phyloP scores from a whole-genome alignment of 2,113 vertebrate genomes.

The Tachysurus vachellii region DNA sequence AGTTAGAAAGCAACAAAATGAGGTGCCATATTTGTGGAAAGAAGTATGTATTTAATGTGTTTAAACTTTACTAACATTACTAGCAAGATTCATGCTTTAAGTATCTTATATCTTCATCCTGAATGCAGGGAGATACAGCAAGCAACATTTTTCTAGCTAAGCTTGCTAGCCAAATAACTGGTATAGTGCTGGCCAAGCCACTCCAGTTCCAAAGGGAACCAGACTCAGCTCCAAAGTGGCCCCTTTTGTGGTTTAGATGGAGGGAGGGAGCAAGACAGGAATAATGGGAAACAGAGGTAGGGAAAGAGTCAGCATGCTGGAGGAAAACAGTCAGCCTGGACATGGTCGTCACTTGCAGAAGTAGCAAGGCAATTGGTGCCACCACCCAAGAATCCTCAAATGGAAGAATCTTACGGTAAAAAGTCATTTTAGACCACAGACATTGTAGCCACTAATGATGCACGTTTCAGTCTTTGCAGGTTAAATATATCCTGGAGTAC shows the following conservation, averaged over 20 bases:
- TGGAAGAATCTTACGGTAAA: conserved; percentile 42
- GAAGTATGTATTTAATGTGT: not conserved
- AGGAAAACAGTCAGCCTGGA: conserved; percentile 32
- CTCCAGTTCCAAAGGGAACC: conserved; percentile 20
- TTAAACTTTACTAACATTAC: not conserved
- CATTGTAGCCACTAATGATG: conserved; percentile 46
- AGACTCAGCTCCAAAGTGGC: conserved; percentile 7
- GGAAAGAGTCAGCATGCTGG: conserved; percentile 11
- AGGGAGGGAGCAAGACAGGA: conserved; percentile 33
- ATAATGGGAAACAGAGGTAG: conserved; percentile 49
- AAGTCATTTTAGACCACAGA: conserved; percentile 44
- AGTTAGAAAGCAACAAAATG: not conserved
- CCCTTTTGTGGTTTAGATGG: conserved; percentile 29
- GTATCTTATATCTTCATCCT: not conserved
- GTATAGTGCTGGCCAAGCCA: not conserved
- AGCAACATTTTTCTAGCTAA: not conserved
- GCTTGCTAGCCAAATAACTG: not conserved
- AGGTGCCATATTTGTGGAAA: not conserved
- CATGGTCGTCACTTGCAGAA: not conserved
- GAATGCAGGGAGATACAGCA: not conserved
- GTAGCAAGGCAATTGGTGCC: conserved; percentile 8
- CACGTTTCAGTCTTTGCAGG: conserved; percentile 32
- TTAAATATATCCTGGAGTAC: conserved; percentile 49
- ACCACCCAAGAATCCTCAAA: conserved; percentile 48
- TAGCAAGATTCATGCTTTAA: not conserved